Evolutionary conservation across 2,113 vertebrate genomes (phyloP).

Genomic region (Pycnonotus jocosus): DNA sequence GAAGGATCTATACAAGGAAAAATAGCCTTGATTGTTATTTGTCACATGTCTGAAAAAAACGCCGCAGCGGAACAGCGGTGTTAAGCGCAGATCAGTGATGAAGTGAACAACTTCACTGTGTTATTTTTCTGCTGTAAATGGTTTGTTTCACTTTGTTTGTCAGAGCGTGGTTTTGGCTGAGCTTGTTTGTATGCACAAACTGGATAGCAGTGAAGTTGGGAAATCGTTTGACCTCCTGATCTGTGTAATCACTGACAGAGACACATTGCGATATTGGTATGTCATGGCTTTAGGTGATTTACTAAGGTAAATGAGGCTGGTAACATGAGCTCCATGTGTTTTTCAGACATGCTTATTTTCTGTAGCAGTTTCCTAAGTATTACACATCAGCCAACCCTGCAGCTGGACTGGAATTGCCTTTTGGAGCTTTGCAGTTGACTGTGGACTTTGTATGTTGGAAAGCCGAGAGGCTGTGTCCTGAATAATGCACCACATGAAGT

Average conservation of each 20-base stretch:
- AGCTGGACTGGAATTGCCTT: constrained; percentile 29
- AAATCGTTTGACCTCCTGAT: neutral
- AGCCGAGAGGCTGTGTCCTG: neutral
- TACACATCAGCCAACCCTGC: neutral
- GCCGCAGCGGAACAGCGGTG: neutral
- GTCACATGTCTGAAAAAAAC: neutral
- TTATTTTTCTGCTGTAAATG: neutral
- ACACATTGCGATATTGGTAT: neutral
- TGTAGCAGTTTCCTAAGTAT: neutral
- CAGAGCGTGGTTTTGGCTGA: neutral
- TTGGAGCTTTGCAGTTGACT: neutral
- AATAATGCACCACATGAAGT: rapidly evolving
- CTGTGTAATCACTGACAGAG: neutral
- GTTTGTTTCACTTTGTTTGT: neutral
- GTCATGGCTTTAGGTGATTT: constrained; percentile 1
- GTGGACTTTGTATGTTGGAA: neutral
- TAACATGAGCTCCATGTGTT: constrained; percentile 10
- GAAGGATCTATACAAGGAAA: neutral
- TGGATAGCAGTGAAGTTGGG: neutral
- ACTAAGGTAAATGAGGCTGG: neutral
- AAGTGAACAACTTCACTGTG: neutral
- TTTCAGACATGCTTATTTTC: neutral
- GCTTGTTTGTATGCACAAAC: neutral
- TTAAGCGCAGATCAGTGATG: neutral
- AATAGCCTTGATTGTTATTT: neutral